Evolutionary conservation across 2,888 invertebrate species (phyloP), one percentile per base, ranked within the genome.

Genomic region (Cenopis cana): DNA sequence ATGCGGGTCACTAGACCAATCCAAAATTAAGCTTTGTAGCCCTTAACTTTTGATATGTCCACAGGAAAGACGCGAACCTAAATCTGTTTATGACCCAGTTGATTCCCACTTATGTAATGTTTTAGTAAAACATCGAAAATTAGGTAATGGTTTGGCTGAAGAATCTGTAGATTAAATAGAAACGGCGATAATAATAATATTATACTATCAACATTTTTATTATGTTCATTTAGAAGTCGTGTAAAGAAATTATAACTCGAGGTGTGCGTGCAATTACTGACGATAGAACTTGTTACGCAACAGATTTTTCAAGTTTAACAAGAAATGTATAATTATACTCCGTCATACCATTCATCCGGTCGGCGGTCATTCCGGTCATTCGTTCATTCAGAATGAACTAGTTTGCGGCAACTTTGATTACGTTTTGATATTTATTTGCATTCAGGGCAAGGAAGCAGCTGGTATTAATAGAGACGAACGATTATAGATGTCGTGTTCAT

Each of bases 371-470:
- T 29, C 65, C 55, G 55, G 54, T 46, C 54, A 55, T 56, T 65
- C 65, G 41, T 56, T 65, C 55, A 56, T 55, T 65, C 65, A 55
- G 65, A 65, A 55, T 65, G 46, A 56, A 65, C 65, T 46, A 65
- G 65, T 65, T 65, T 65, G 41, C 41, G 55, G 18, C 55, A 65
- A 56, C 64, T 64, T 65, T 29, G 65, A 55, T 65, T 56, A 56
- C 65, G 54, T 46, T 65, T 64, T 65, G 65, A 46, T 65, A 46
- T 65, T 56, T 46, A 65, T 56, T 65, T 68, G 52, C 61, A 75
- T 75, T 70, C 56, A 70, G 67, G 72, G 69, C 33, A 62, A 71
- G 75, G 73, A 73, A 76, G 65, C 74, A 74, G 69, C 62, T 74
- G 75, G 62, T n/a, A 33, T 54, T 33, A 59, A 57, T 12, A 24